phyloP scores from a whole-genome alignment of 2,113 vertebrate species.

The Albula goreensis region DNA sequence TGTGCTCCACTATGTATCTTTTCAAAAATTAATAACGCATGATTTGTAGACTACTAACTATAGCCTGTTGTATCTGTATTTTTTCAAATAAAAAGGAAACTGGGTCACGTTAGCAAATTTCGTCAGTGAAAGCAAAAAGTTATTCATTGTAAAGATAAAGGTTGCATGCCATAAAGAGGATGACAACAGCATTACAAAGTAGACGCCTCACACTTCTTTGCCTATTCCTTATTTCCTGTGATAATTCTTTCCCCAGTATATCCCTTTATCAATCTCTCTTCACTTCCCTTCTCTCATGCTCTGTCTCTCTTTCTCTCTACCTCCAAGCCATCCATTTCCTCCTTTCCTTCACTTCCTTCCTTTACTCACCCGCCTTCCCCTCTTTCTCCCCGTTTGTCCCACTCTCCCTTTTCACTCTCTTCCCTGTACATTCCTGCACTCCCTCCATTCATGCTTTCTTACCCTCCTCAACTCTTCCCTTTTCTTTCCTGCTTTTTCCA shows the following conservation, averaged over 20 bases:
- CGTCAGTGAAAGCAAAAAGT: not conserved
- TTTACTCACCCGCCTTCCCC: not conserved
- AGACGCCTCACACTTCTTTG: not conserved
- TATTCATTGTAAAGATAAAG: not conserved
- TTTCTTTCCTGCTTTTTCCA: not conserved
- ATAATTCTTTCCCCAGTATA: not conserved
- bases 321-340: constrained; percentile 67
- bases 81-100: not conserved
- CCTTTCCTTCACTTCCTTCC: not conserved
- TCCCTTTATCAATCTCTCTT: not conserved
- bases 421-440: not conserved
- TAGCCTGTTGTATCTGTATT: not conserved
- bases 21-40: not conserved
- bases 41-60: not conserved
- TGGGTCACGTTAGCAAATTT: not conserved
- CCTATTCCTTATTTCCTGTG: not conserved
- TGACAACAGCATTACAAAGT: not conserved
- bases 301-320: constrained; percentile 58
- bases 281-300: not conserved
- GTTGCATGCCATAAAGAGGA: not conserved
- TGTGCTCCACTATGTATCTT: not conserved
- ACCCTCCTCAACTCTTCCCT: not conserved
- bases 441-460: not conserved
- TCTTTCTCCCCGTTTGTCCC: not conserved
- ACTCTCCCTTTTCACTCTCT: not conserved